Evolutionary conservation across 2,113 vertebrate genomes (phyloP).

Genomic region (Gadus chalcogrammus): DNA sequence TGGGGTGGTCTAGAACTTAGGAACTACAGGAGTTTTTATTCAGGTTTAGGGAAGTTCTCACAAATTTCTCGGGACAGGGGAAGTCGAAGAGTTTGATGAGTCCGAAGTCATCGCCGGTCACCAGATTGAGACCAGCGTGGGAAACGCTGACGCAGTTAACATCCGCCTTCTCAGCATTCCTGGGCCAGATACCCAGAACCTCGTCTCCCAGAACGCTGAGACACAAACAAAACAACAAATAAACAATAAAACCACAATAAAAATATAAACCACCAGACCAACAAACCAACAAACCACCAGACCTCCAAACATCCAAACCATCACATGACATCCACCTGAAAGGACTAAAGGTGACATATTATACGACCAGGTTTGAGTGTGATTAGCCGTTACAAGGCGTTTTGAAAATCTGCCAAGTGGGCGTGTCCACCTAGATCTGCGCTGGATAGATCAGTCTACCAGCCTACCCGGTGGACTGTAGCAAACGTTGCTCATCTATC

Average conservation of each 20-base stretch:
- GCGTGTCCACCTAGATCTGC: too few species aligned
- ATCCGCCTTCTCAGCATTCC: slow-evolving; percentile 90
- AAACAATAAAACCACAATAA: too few species aligned
- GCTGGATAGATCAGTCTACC: too few species aligned
- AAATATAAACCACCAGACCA: not conserved
- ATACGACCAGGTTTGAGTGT: not conserved
- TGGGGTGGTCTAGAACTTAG: too few species aligned
- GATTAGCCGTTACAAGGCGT: too few species aligned
- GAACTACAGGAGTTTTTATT: too few species aligned
- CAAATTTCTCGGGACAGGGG: slow-evolving; percentile 92
- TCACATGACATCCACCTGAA: too few species aligned
- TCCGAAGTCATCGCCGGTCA: slow-evolving; percentile 92
- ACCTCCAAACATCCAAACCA: too few species aligned
- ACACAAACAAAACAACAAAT: not conserved
- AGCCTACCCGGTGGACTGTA: too few species aligned
- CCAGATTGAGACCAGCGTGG: slow-evolving; percentile 85
- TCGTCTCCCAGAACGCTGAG: slow-evolving; percentile 89
- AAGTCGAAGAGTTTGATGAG: slow-evolving; percentile 97
- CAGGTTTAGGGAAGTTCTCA: slow-evolving; percentile 59
- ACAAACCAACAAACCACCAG: not conserved
- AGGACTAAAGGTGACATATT: too few species aligned
- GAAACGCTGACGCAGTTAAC: slow-evolving; percentile 94
- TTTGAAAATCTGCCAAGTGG: too few species aligned
- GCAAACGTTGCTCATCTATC: too few species aligned
- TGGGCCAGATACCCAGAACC: slow-evolving; percentile 92